Evolutionary conservation across 2,113 vertebrate genomes (phyloP), one percentile per base, ranked within the genome.

Genomic region (Dinomys branickii): DNA sequence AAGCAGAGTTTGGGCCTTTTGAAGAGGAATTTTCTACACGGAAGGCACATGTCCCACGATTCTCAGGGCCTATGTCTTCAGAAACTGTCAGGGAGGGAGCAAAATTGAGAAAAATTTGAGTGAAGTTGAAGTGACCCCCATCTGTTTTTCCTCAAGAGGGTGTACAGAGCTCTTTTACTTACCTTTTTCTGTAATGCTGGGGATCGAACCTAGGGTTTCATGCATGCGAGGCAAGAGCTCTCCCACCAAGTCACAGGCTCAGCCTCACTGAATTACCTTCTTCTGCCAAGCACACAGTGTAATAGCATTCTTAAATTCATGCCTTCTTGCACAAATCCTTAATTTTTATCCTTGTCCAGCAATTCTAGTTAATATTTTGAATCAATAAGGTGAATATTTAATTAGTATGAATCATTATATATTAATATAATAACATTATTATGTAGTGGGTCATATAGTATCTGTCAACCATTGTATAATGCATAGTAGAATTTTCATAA

Each of bases 281-380:
- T 63, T 94, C 59, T 59, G 5, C 19, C 87, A 17, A 7, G 84
- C 50, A 85, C 26, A n/a, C 59, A 63, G 33, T 50, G 14, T 38
- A 61, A 26, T 38, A 59, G 84, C n/a, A n/a, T 50, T 73, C 65
- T 67, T 95, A 67, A 73, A 83, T 77, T 38, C 44, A 7, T 54
- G 56, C 86, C 69, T 93, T 80, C 69, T 90, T 94, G 54, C 65
- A 30, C 11, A n/a, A 82, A 54, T 56, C 10, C 26, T 47, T 69
- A 58, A 75, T 83, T 91, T 12, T 83, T 5, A 7, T 93, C 41
- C 80, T 35, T 94, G 67, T n/a, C 50, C 87, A 88, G 5, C 80
- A 88, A 35, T 94, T 86, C 69, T n/a, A 88, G 88, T 88, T 69
- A 54, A 61, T 73, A 86, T 86, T 59, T 91, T 80, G 28, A 81